Base-by-base conservation (phyloP, 2,888 invertebrate genomes). In the Acronicta alni region DNA sequence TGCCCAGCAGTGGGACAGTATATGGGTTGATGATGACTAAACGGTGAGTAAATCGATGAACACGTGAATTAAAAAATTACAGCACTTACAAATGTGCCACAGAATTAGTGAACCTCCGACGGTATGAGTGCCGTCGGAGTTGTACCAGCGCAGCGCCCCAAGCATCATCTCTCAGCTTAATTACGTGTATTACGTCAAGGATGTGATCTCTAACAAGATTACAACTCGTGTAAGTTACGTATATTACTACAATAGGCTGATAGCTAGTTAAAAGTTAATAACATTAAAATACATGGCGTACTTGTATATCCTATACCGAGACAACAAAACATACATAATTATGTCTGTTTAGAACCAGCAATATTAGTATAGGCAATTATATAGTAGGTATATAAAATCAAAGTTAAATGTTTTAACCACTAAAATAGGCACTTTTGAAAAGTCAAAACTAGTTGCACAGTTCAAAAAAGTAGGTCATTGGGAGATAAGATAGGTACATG, bases 101-200 rank as follows among this genome's bases (percentile, higher is more conserved):
- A 15, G 20, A 44, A 45, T 23, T 14, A 58, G 18, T 2, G 3
- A 10, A 49, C 32, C 14, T 45, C 20, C 20, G 2, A 32, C n/a
- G 10, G 18, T 14, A 43, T 18, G 14, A 47, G 26, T 8, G 16
- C 17, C n/a, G 35, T n/a, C n/a, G 23, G 17, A 44, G 35, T 37
- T n/a, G n/a, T 35, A 35, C 35, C 12, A 12, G 0, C 32, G 32
- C 17, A 35, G 8, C 30, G 32, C 3, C 14, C 18, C 26, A 26
- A 39, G 38, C 43, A 52, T 58, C 15, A 37, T 26, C 47, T 26
- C 15, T 47, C 20, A 26, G 39, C 37, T 23, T 46, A 54, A 45
- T 60, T 51, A 60, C 35, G 15, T 60, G 45, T 46, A 35, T 61
- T 46, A 67, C 20, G 38, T 26, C 32, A 43, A 55, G 35, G 12